phyloP scores from a whole-genome alignment of 2,797 vertebrate species.

The Anguilla anguilla region DNA sequence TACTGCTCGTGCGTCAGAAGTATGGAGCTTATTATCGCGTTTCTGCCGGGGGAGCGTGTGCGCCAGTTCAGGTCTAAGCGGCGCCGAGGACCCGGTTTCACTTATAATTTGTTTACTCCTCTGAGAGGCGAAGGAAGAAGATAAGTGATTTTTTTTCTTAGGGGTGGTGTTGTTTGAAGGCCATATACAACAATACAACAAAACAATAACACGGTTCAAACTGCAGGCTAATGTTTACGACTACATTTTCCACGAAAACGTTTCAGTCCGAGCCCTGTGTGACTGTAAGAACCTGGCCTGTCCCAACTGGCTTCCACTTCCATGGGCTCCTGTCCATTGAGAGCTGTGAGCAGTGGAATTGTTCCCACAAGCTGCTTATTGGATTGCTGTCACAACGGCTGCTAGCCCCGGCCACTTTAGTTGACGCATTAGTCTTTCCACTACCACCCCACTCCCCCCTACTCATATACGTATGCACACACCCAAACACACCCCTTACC shows the following conservation, averaged over 20 bases:
- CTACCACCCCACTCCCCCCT: not conserved
- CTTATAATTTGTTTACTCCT: not conserved
- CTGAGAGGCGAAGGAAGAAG: not conserved
- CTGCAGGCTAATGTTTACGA: not conserved
- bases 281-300: not conserved
- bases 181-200: not conserved
- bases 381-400: not conserved
- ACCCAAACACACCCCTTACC: not conserved
- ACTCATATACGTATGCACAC: not conserved
- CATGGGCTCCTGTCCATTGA: not conserved
- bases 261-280: not conserved
- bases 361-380: not conserved
- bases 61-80: not conserved
- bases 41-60: not conserved
- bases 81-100: not conserved
- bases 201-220: not conserved
- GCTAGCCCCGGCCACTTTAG: not conserved
- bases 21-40: constrained; percentile 14
- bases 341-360: not conserved
- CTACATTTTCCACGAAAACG: not conserved
- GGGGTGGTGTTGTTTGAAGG: constrained; percentile 6
- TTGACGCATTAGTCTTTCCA: not conserved
- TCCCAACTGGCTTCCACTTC: not conserved
- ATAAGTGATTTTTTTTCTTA: not conserved
- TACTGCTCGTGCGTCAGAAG: not conserved